phyloP scores from a whole-genome alignment of 1,140 invertebrate genomes.

The Leptinotarsa defecta region DNA sequence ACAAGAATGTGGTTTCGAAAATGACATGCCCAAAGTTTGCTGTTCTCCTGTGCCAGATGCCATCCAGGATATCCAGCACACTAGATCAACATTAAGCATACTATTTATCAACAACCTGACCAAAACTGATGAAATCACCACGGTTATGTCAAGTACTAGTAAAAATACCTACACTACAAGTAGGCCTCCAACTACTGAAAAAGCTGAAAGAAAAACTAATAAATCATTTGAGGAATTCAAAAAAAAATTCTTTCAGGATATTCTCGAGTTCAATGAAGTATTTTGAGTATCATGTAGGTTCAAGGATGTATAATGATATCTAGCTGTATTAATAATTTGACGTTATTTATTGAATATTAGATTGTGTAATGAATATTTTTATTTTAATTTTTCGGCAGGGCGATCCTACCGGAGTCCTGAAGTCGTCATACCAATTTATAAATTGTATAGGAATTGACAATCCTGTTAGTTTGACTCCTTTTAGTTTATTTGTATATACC shows the following conservation, averaged over 20 bases:
- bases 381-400: too few relatives aligned
- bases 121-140: background rate
- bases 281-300: too few relatives aligned
- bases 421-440: too few relatives aligned
- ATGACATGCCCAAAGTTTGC: constrained; percentile 29
- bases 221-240: background rate
- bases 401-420: too few relatives aligned
- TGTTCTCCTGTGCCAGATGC: constrained; percentile 19
- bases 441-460: too few relatives aligned
- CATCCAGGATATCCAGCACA: background rate
- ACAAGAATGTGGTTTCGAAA: constrained; percentile 29
- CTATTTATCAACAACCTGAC: background rate
- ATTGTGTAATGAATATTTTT: too few relatives aligned
- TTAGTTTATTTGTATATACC: too few relatives aligned
- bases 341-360: too few relatives aligned
- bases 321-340: too few relatives aligned
- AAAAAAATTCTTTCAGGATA: background rate
- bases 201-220: background rate
- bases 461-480: too few relatives aligned
- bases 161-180: background rate
- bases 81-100: background rate
- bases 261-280: background rate
- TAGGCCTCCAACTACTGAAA: background rate
- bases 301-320: too few relatives aligned
- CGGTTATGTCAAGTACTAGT: background rate